Percentiles rank a stretch among this genome's conserved stretches.
These are phyloP conservation scores for Megaceryle maxima DNA, from an alignment of 2,113 vertebrate species.

Conservation along the genomic window DNA sequence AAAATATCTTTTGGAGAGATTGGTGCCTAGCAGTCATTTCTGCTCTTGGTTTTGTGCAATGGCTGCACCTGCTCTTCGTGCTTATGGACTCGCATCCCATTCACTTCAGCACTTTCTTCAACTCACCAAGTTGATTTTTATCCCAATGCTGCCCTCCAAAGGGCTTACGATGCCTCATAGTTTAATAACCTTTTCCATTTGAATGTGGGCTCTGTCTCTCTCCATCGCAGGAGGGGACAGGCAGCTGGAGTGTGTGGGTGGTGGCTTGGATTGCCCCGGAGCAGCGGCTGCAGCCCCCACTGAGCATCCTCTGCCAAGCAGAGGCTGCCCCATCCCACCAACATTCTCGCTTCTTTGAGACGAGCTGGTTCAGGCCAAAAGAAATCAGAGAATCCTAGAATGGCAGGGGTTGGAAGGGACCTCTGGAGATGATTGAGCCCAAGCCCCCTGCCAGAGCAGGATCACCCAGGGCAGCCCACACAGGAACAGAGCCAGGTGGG, in stretches of 20 bases:
- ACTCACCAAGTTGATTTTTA: neutral
- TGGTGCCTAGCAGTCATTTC: neutral
- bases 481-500: too few relatives aligned
- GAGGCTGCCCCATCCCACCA: accelerated
- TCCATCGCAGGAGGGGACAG: neutral
- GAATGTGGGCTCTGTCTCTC: neutral
- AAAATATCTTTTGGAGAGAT: neutral
- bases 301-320: neutral
- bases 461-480: too few relatives aligned
- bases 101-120: neutral
- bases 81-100: accelerated
- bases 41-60: neutral
- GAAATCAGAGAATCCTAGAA: neutral
- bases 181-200: neutral
- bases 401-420: too few relatives aligned
- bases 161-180: neutral
- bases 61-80: neutral
- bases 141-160: neutral
- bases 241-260: accelerated
- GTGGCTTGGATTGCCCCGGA: neutral
- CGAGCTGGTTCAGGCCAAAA: neutral
- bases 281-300: neutral
- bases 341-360: neutral
- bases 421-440: too few relatives aligned
- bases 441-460: too few relatives aligned